These are phyloP conservation scores for Apteryx mantelli DNA, from an alignment of 2,113 vertebrate species.

Conservation along the genomic window DNA sequence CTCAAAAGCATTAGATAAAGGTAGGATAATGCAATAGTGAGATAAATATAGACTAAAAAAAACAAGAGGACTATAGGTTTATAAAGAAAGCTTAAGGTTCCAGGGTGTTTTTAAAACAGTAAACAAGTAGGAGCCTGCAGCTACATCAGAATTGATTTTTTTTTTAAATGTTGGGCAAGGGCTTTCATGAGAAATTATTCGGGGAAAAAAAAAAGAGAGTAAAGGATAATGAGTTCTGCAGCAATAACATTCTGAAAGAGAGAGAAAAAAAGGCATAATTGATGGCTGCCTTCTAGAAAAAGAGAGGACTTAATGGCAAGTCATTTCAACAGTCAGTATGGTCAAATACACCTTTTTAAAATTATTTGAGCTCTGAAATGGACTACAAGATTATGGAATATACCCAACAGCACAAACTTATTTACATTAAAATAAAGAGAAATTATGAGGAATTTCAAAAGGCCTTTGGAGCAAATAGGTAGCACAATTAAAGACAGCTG, in stretches of 20 bases:
- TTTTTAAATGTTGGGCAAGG: background rate
- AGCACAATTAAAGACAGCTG: background rate
- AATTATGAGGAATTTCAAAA: background rate
- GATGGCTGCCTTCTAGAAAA: background rate
- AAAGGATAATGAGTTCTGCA: conserved; percentile 22
- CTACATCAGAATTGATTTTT: background rate
- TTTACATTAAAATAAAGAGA: background rate
- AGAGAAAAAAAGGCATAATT: conserved; percentile 1
- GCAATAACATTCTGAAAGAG: background rate
- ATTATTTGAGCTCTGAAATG: background rate
- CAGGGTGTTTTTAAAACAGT: background rate
- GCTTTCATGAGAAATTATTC: background rate
- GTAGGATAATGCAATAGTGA: background rate
- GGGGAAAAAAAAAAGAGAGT: background rate
- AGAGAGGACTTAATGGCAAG: background rate
- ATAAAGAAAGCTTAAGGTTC: background rate
- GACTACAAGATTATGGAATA: background rate
- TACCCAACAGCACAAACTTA: background rate
- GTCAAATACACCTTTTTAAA: background rate
- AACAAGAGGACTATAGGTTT: background rate
- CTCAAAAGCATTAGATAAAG: background rate
- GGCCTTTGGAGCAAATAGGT: background rate
- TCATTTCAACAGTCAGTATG: background rate
- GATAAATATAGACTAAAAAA: background rate
- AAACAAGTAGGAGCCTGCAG: conserved; percentile 13